phyloP scores from a whole-genome alignment of 2,888 invertebrate genomes.

The Monopis laevigella region DNA sequence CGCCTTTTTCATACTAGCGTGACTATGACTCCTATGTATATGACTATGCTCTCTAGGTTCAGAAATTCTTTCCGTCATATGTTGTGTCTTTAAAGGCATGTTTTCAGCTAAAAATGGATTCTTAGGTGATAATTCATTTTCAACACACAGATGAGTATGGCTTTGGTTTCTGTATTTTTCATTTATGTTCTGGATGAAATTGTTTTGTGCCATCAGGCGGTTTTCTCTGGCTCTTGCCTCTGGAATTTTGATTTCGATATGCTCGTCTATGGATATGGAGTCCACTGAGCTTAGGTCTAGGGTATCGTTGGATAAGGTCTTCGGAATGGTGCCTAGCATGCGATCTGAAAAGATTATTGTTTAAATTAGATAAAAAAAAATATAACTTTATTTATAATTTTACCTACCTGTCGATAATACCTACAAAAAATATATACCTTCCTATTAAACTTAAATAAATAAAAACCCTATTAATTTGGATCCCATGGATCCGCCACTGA shows the following conservation, averaged over 20 bases:
- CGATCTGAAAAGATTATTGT: constrained; percentile 52
- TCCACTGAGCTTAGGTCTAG: constrained; percentile 70
- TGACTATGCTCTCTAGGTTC: constrained; percentile 24
- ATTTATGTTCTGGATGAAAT: constrained; percentile 55
- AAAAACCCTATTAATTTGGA: too few species aligned
- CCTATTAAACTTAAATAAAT: too few species aligned
- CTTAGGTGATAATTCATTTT: constrained; percentile 33
- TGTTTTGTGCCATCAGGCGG: constrained; percentile 55
- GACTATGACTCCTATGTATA: constrained; percentile 56
- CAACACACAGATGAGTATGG: constrained; percentile 48
- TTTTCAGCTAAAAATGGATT: constrained; percentile 2
- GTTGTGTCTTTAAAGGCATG: not conserved
- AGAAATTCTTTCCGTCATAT: constrained; percentile 2
- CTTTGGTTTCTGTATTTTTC: constrained; percentile 46
- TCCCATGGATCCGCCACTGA: too few species aligned
- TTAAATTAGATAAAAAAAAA: too few species aligned
- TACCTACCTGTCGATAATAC: too few species aligned
- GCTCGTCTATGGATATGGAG: constrained; percentile 68
- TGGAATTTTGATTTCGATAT: constrained; percentile 69
- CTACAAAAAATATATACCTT: too few species aligned
- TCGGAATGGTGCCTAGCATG: constrained; percentile 58
- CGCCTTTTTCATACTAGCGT: constrained; percentile 50
- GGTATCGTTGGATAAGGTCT: constrained; percentile 69
- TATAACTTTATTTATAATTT: too few species aligned
- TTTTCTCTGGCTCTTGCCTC: constrained; percentile 57